A percentile compares a stretch with the other conserved stretches of the same genome.
These are phyloP conservation scores for Erpobdella octoculata DNA, from an alignment of 2,888 invertebrate species.

Conservation along the genomic window DNA sequence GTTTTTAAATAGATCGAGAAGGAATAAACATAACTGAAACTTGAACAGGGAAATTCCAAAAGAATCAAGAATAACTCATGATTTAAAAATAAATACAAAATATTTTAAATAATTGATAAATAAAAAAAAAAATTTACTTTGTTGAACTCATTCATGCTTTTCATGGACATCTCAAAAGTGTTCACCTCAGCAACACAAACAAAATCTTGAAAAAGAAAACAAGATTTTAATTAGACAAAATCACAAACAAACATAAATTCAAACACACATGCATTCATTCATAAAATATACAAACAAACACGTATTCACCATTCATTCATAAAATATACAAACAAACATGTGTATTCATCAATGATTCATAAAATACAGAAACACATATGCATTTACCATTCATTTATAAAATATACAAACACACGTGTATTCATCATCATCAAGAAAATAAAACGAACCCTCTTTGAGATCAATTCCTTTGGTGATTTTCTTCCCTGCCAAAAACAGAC, in stretches of 20 bases:
- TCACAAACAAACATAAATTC: background rate
- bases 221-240: background rate
- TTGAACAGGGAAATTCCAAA: too few species aligned
- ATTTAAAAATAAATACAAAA: too few species aligned
- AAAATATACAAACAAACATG: background rate
- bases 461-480: slow-evolving; percentile 6
- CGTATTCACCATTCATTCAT: background rate
- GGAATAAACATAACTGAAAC: too few species aligned
- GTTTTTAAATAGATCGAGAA: too few species aligned
- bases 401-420: background rate
- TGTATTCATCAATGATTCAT: background rate
- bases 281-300: background rate
- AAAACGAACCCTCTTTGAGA: background rate
- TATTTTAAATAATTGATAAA: too few species aligned
- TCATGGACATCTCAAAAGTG: background rate
- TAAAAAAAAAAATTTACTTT: too few species aligned
- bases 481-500: slow-evolving; percentile 67
- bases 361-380: background rate
- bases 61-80: too few species aligned
- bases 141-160: background rate
- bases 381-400: background rate
- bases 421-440: background rate
- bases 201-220: background rate
- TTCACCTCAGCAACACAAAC: background rate
- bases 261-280: background rate